A percentile compares a stretch with the other conserved stretches of the same genome.
phyloP scores from a whole-genome alignment of 37 sponge, comb jelly and placozoan genomes.

The Mnemiopsis leidyi region DNA sequence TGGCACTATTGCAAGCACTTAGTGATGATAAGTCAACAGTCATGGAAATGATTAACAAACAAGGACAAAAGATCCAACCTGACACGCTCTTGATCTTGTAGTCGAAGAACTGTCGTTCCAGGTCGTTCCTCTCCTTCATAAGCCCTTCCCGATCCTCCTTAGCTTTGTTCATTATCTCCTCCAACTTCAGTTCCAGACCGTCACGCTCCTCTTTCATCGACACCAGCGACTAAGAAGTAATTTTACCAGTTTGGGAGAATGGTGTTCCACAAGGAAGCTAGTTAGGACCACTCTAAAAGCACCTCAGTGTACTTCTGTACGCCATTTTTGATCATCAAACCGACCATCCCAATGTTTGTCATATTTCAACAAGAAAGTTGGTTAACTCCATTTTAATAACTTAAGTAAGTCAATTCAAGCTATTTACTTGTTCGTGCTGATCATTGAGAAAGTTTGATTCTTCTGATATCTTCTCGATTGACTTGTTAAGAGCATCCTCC shows the following conservation, averaged over 20 bases:
- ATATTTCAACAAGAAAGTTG: too few species aligned
- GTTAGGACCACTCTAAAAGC: background rate
- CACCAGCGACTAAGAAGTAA: background rate
- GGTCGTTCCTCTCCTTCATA: background rate
- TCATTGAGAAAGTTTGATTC: background rate
- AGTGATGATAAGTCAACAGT: background rate
- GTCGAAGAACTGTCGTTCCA: constrained; percentile 32
- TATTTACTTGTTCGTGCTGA: constrained; percentile 4
- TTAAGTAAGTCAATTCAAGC: too few species aligned
- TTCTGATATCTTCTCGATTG: constrained; percentile 30
- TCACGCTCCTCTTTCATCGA: background rate
- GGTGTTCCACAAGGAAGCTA: too few species aligned
- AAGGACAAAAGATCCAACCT: background rate
- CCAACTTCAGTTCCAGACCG: background rate
- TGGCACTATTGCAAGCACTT: too few species aligned
- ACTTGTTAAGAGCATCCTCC: constrained; percentile 53
- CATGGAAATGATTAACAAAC: background rate
- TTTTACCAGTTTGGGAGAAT: too few species aligned
- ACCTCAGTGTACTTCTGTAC: too few species aligned
- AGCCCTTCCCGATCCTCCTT: background rate
- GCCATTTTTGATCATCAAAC: too few species aligned
- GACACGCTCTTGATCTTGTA: constrained; percentile 25
- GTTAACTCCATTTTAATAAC: too few species aligned
- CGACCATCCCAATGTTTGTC: too few species aligned
- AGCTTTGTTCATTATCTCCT: background rate